Base-by-base conservation (phyloP, 2,797 vertebrate species). In the Discoglossus pictus region DNA sequence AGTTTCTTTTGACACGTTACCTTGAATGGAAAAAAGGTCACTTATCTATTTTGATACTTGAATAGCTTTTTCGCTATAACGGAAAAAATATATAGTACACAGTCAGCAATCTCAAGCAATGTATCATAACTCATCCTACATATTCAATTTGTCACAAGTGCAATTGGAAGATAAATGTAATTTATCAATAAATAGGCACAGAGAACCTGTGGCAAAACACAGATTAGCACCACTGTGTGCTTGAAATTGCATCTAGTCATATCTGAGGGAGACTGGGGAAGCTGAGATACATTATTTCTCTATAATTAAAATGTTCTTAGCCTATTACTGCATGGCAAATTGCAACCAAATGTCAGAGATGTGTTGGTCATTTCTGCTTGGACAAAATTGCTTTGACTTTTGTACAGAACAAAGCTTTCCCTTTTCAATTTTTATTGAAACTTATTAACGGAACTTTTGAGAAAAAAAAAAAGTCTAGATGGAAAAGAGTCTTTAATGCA, bases 281-380 rank as follows among this genome's bases (percentile, higher is more conserved):
- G 31, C 42, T 27, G 17, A 59, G 44, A 67, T 35, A 67, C 42
- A 58, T 58, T 38, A 56, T 66, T 59, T 51, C 34, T 31, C 25
- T 39, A 21, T 67, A 67, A 67, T 67, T 59, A 67, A 59, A 59
- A 67, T 51, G 23, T 67, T 40, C 27, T 47, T 40, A 21, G 44
- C 54, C 43, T 58, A 23, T 21, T 40, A 18, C 44, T 42, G 46
- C 34, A 27, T 46, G 50, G n/a, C 35, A 31, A 59, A 56, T 67
- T 51, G 42, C 51, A 40, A 51, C 27, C 35, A 34, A 42, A 40
- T 50, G 64, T 51, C 54, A 31, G n/a, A 23, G 24, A 51, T 10
- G 25, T 16, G 7, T 34, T 51, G 44, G 44, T 42, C 13, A 51
- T 59, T 50, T 21, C 12, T 51, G 27, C 27, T 31, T 31, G 8